Evolutionary conservation across 2,888 invertebrate genomes (phyloP).

Genomic region (Tromatobia lineatoria): DNA sequence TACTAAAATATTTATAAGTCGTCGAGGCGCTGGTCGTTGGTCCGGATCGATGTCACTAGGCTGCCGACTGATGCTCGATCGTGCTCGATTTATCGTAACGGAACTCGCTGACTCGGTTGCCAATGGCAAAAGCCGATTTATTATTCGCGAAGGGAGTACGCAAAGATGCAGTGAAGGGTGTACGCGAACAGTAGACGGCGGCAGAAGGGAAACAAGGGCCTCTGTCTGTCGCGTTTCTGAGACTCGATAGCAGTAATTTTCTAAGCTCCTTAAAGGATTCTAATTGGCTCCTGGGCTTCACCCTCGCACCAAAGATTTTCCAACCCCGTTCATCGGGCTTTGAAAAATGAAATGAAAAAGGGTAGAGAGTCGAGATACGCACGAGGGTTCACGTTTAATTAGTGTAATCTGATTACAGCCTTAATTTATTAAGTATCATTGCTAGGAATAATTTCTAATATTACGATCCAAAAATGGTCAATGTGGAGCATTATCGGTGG

Average conservation of each 20-base stretch:
- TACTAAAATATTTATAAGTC: slow-evolving; percentile 71
- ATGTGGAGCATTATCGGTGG: neutral
- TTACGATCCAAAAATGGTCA: neutral
- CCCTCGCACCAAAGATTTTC: slow-evolving; percentile 7
- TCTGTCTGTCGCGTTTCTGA: slow-evolving; percentile 26
- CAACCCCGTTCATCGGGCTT: slow-evolving; percentile 25
- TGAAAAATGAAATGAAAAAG: neutral
- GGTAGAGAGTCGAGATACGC: neutral
- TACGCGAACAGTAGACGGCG: slow-evolving; percentile 10
- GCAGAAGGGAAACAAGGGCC: slow-evolving; percentile 10
- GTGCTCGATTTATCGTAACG: slow-evolving; percentile 52
- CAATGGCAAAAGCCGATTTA: slow-evolving; percentile 6
- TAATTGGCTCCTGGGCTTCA: slow-evolving; percentile 70
- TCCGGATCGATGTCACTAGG: slow-evolving; percentile 65
- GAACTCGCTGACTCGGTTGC: slow-evolving; percentile 32
- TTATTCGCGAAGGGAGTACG: neutral
- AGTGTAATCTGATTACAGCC: slow-evolving; percentile 60
- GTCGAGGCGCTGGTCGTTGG: slow-evolving; percentile 49
- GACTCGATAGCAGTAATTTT: slow-evolving; percentile 24
- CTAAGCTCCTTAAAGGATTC: slow-evolving; percentile 73
- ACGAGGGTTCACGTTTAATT: slow-evolving; percentile 50
- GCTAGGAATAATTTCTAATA: neutral
- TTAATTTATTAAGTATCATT: neutral
- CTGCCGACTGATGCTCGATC: slow-evolving; percentile 52
- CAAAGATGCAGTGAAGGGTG: neutral